Evolutionary conservation across 2,888 invertebrate species (phyloP).

Genomic region (Pherbina coryleti): DNA sequence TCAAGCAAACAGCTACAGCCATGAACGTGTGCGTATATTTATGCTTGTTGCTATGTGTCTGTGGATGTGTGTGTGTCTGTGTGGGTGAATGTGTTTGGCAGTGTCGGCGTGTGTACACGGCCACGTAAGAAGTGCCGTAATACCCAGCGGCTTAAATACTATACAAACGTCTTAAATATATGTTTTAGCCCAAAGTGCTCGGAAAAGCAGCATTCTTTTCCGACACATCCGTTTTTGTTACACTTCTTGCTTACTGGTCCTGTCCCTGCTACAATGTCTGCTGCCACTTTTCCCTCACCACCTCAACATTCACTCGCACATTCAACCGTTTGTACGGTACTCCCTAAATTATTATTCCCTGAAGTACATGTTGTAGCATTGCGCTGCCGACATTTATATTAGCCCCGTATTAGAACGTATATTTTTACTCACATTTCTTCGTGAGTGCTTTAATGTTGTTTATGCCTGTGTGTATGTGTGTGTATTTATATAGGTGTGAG

Average conservation of each 20-base stretch:
- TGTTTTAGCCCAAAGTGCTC: constrained; percentile 34
- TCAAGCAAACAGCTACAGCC: neutral
- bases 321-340: neutral
- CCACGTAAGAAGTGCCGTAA: constrained; percentile 26
- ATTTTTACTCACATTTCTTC: constrained; percentile 28
- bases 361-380: constrained; percentile 28
- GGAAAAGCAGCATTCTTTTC: constrained; percentile 18
- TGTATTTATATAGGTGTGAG: no score
- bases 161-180: constrained; percentile 33
- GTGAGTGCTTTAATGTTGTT: constrained; percentile 30
- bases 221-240: constrained; percentile 22
- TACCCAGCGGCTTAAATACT: constrained; percentile 35
- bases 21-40: neutral
- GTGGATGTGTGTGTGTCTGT: neutral
- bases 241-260: neutral
- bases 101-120: neutral
- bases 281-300: neutral
- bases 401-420: constrained; percentile 22
- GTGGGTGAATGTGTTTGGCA: neutral
- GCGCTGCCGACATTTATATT: constrained; percentile 41
- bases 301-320: neutral
- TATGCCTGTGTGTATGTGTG: constrained; percentile 2
- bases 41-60: neutral
- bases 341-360: constrained; percentile 44
- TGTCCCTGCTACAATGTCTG: neutral